phyloP scores from a whole-genome alignment of 2,888 invertebrate genomes.

The Brenthis hecate region DNA sequence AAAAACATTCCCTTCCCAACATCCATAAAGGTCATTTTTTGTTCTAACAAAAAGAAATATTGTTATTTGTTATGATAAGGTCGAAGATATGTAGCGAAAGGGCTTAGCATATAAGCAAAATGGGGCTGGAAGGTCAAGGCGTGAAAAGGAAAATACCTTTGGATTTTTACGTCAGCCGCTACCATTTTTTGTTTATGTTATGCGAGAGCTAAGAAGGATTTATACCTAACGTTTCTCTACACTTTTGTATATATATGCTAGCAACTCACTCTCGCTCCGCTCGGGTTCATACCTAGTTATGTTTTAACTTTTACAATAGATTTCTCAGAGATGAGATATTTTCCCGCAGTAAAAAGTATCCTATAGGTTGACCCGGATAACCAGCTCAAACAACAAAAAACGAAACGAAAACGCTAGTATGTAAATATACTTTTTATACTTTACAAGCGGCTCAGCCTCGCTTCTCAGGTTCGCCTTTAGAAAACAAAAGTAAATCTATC shows the following conservation, averaged over 20 bases:
- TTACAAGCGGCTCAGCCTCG: no score
- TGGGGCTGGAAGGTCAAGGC: conserved; percentile 33
- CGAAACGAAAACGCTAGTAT: no score
- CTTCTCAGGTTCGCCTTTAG: no score
- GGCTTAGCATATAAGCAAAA: conserved; percentile 35
- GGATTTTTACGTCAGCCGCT: conserved; percentile 26
- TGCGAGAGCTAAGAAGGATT: conserved; percentile 19
- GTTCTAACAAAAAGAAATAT: conserved; percentile 29
- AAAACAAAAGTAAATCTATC: no score
- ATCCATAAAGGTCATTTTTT: conserved; percentile 23
- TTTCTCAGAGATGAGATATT: no score
- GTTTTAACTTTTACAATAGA: no score
- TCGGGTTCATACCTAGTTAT: no score
- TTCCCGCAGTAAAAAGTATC: no score
- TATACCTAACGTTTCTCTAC: not conserved
- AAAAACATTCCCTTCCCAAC: conserved; percentile 5
- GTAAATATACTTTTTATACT: no score
- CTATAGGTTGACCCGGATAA: no score
- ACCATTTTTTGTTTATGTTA: conserved; percentile 27
- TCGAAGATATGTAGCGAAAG: conserved; percentile 29
- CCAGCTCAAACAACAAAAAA: no score
- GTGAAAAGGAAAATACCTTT: conserved; percentile 32
- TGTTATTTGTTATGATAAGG: conserved; percentile 35
- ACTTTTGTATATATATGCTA: not conserved
- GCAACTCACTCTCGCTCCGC: no score